phyloP scores from a whole-genome alignment of 2,888 invertebrate genomes.

The Augochlorella aurata region DNA sequence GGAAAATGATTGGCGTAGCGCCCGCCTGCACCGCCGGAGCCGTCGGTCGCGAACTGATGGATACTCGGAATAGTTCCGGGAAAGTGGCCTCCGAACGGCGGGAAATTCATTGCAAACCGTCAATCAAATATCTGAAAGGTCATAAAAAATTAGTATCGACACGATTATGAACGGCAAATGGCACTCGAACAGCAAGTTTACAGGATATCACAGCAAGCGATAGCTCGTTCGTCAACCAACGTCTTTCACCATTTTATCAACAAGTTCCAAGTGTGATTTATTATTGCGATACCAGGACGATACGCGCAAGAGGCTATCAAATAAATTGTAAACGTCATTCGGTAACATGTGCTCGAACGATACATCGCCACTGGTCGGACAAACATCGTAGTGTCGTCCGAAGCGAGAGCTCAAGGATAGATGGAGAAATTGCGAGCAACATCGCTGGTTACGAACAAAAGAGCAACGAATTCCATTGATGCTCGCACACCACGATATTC shows the following conservation, averaged over 20 bases:
- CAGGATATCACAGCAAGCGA: neutral
- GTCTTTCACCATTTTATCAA: conserved; percentile 22
- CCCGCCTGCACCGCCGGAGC: conserved; percentile 79
- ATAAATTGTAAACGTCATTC: conserved; percentile 8
- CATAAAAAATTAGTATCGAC: conserved; percentile 7
- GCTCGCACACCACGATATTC: neutral
- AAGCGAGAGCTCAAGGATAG: neutral
- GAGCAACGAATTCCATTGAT: neutral
- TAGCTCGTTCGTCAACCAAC: conserved; percentile 19
- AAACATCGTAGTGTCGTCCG: conserved; percentile 4
- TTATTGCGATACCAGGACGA: neutral
- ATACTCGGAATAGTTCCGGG: conserved; percentile 90
- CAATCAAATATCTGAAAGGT: conserved; percentile 76
- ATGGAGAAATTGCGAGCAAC: conserved; percentile 9
- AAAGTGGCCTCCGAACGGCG: conserved; percentile 92
- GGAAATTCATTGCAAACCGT: conserved; percentile 89
- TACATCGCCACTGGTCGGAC: conserved; percentile 27
- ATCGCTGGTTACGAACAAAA: conserved; percentile 10
- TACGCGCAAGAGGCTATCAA: conserved; percentile 3
- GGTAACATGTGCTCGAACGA: conserved; percentile 27
- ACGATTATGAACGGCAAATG: neutral
- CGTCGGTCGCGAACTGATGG: conserved; percentile 91
- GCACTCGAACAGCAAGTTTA: conserved; percentile 10
- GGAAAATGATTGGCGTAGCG: conserved; percentile 83
- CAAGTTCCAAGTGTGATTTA: neutral